Evolutionary conservation across 2,113 vertebrate species (phyloP).

Genomic region (Embiotoca jacksoni): DNA sequence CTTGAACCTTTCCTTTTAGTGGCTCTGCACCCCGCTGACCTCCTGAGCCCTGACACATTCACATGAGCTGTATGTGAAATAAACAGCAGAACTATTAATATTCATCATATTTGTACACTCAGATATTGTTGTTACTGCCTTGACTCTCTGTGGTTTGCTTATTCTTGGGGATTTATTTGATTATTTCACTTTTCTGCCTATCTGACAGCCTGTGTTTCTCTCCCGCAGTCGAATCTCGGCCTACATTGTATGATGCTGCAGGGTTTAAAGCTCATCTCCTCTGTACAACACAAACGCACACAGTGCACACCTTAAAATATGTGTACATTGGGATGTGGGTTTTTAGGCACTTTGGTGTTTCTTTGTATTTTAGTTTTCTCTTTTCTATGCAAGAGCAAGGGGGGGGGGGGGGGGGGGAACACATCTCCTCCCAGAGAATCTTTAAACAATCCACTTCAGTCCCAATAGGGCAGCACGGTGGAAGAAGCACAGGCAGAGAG

Average conservation of each 20-base stretch:
- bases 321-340: slow-evolving; percentile 22
- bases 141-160: slow-evolving; percentile 1
- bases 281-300: slow-evolving; percentile 27
- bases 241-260: slow-evolving; percentile 27
- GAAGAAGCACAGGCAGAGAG: slow-evolving; percentile 44
- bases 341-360: slow-evolving; percentile 35
- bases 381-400: slow-evolving; percentile 31
- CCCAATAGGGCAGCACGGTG: slow-evolving; percentile 38
- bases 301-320: slow-evolving; percentile 12
- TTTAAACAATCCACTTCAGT: slow-evolving; percentile 56
- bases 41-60: slow-evolving; percentile 15
- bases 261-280: slow-evolving; percentile 39
- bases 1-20: slow-evolving; percentile 48
- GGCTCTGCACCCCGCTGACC: slow-evolving; percentile 27
- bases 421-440: slow-evolving; percentile 45
- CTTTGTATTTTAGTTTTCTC: slow-evolving; percentile 29
- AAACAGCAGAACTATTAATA: slow-evolving; percentile 37
- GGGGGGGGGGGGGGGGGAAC: slow-evolving; percentile 1
- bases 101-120: not conserved
- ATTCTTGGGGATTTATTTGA: slow-evolving; percentile 29
- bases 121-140: slow-evolving; percentile 11
- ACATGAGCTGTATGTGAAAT: slow-evolving; percentile 39
- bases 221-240: slow-evolving; percentile 30
- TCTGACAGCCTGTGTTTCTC: slow-evolving; percentile 5
- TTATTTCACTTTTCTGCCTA: slow-evolving; percentile 30